Evolutionary conservation across 2,113 vertebrate genomes (phyloP), one percentile per base, ranked within the genome.

Genomic region (Ceuthmochares aereus): DNA sequence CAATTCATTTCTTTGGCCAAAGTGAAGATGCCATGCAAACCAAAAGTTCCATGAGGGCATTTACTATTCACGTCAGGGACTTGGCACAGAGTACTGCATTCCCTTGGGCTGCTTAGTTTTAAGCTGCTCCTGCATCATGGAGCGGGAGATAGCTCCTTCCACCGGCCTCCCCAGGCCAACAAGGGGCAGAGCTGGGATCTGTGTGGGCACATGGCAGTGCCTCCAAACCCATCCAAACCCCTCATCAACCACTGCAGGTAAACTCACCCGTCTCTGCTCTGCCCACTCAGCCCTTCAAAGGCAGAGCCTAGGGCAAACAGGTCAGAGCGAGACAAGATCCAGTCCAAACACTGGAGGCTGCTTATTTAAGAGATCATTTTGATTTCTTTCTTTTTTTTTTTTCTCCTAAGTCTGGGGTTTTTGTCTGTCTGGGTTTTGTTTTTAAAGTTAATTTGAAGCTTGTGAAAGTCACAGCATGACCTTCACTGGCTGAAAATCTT

Each of bases 341-440:
- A 36, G 36, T 69, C 90, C 83, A 87, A 68, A 81, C 52, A 68
- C 52, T 17, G 19, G 51, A 90, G 69, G 62, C 54, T 94, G 51
- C 62, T 73, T 82, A 74, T 51, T 64, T 64, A 81, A 93, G 49
- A 93, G 55, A 93, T 80, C 1, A 15, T 74, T 92, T 47, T 47
- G 32, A 36, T 22, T 32, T 30, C 63, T 59, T 9, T 4, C 8
- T 13, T 30, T 15, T 47, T 49, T 80, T 79, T 78, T 73, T 18
- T 78, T 73, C 37, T 19, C 43, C 34, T 2, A 66, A 60, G 87
- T 89, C 92, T 93, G 64, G 30, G 34, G 5, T 67, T 90, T 80
- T 83, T 80, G 82, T 18, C 91, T 93, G 96, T 96, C 95, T 96
- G 77, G 55, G 15, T 76, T 90, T 90, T 96, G 88, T 76, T 94